A percentile compares a stretch with the other conserved stretches of the same genome.
Conservation (phyloP, 1,140 invertebrate species). For the Trialeurodes vaporariorum region DNA sequence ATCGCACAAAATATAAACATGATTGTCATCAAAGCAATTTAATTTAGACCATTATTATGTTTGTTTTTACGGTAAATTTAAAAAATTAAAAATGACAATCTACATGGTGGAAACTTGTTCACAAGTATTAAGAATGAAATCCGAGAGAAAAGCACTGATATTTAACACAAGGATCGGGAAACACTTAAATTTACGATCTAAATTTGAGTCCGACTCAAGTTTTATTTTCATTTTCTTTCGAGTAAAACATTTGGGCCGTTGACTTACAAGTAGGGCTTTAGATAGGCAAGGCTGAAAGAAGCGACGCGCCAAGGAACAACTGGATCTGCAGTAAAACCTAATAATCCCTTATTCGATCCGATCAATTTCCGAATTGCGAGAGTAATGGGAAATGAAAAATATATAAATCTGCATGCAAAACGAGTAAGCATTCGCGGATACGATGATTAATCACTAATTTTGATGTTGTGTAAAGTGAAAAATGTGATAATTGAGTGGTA, state of each 20-base stretch:
- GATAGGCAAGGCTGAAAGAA: background rate
- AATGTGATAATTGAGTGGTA: background rate
- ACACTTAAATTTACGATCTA: background rate
- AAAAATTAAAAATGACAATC: background rate
- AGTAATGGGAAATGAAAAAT: background rate
- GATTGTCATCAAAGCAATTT: background rate
- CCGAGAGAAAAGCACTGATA: background rate
- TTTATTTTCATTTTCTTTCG: background rate
- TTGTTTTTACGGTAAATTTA: background rate
- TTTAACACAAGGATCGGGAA: background rate
- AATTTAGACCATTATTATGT: background rate
- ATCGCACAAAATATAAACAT: background rate
- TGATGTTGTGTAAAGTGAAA: background rate
- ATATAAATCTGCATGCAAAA: background rate
- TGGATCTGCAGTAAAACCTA: background rate
- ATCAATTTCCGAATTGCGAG: background rate
- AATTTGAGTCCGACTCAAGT: background rate
- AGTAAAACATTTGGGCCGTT: background rate
- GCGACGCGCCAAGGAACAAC: background rate
- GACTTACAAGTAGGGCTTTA: background rate
- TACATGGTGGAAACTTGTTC: background rate
- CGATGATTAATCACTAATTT: background rate
- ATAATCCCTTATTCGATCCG: background rate
- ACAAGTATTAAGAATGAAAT: background rate
- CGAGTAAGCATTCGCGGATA: background rate